Conservation (phyloP, 2,113 vertebrate genomes). For the Callionymus lyra region DNA sequence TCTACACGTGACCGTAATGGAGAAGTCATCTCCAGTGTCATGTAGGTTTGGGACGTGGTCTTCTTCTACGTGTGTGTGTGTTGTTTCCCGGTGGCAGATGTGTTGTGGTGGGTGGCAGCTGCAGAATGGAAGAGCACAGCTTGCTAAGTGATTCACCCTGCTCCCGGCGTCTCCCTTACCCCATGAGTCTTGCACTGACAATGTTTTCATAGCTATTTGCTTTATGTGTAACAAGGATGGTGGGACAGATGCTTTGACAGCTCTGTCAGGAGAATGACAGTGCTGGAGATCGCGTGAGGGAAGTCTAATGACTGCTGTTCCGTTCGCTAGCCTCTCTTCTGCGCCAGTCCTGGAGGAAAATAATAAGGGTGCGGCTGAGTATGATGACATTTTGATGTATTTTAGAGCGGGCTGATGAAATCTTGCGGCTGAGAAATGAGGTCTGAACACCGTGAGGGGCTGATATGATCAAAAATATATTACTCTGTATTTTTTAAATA, state of each 20-base stretch:
- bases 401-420: too few relatives aligned
- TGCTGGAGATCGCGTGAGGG: too few relatives aligned
- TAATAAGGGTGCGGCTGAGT: too few relatives aligned
- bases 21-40: constrained; percentile 43
- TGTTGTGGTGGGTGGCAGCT: constrained; percentile 56
- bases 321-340: too few relatives aligned
- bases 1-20: constrained; percentile 6
- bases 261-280: constrained; percentile 29
- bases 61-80: constrained; percentile 17
- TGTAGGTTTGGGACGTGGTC: constrained; percentile 26
- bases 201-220: constrained; percentile 58
- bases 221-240: constrained; percentile 43
- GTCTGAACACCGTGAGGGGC: too few relatives aligned
- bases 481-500: too few relatives aligned
- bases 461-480: too few relatives aligned
- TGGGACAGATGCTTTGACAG: constrained; percentile 32
- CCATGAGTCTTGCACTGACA: constrained; percentile 52
- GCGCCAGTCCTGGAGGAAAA: too few relatives aligned
- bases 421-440: too few relatives aligned
- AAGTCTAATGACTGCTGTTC: too few relatives aligned
- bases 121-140: constrained; percentile 52
- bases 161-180: constrained; percentile 50
- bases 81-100: constrained; percentile 50
- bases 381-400: too few relatives aligned
- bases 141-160: constrained; percentile 58